Percentiles rank a stretch among this genome's conserved stretches.
phyloP scores from a whole-genome alignment of 2,797 vertebrate genomes.

The Emys orbicularis region DNA sequence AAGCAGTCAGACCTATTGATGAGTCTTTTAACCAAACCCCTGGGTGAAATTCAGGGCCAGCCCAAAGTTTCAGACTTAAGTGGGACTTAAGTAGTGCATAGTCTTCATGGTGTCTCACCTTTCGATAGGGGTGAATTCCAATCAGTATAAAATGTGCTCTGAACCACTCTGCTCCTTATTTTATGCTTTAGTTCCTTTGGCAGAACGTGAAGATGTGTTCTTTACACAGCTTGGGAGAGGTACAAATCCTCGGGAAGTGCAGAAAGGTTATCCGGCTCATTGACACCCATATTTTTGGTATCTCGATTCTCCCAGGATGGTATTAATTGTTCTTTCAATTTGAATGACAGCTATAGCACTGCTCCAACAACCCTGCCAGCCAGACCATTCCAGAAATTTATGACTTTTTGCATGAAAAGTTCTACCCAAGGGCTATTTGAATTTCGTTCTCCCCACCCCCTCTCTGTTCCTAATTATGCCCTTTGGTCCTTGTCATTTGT shows the following conservation, averaged over 20 bases:
- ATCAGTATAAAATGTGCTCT: neutral
- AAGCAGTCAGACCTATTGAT: neutral
- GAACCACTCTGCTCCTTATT: neutral
- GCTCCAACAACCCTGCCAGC: neutral
- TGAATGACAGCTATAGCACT: neutral
- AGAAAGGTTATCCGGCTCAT: neutral
- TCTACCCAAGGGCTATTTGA: neutral
- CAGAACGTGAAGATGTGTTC: neutral
- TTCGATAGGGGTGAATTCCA: accelerated
- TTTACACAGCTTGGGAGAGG: accelerated
- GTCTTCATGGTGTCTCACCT: neutral
- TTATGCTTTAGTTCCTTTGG: neutral
- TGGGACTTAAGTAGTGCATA: neutral
- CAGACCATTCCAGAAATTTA: neutral
- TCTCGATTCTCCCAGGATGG: neutral
- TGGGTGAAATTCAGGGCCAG: neutral
- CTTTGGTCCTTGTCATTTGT: neutral
- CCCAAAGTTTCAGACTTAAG: neutral
- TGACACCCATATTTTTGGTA: neutral
- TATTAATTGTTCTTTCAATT: neutral
- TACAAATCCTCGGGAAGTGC: neutral
- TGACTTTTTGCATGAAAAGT: neutral
- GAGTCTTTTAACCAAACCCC: neutral
- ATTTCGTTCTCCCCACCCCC: neutral
- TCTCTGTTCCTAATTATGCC: neutral